Evolutionary conservation across 2,888 invertebrate genomes (phyloP).

Genomic region (Junonia oenone): DNA sequence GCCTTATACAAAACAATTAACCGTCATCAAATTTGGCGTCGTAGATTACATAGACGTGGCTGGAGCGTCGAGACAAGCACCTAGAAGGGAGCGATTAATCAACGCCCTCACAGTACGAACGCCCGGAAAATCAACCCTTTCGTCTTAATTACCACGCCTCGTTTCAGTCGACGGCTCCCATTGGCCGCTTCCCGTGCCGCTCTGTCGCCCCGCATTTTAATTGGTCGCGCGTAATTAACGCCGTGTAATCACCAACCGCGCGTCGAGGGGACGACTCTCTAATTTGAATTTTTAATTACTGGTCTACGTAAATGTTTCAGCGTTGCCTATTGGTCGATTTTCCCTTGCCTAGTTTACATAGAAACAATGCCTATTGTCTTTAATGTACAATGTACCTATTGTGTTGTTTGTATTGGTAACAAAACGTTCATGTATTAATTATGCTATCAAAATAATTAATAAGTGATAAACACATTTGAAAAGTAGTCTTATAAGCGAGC

Average conservation of each 20-base stretch:
- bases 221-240: constrained; percentile 75
- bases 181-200: constrained; percentile 53
- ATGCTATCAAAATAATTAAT: no score
- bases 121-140: constrained; percentile 78
- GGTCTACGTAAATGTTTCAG: constrained; percentile 35
- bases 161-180: constrained; percentile 60
- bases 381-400: background rate
- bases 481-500: no score
- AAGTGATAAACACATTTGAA: no score
- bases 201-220: constrained; percentile 65
- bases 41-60: background rate
- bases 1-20: background rate
- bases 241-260: constrained; percentile 68
- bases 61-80: constrained; percentile 10
- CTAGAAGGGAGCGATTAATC: constrained; percentile 57
- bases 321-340: constrained; percentile 54
- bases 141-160: constrained; percentile 77
- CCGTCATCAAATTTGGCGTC: background rate
- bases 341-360: constrained; percentile 46
- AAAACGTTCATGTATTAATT: background rate
- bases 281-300: constrained; percentile 78
- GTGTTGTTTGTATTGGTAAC: background rate
- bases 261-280: constrained; percentile 60
- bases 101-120: constrained; percentile 51
- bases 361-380: constrained; percentile 63